Base-by-base conservation (phyloP, 1,140 invertebrate species). In the Drosophila willistoni region DNA sequence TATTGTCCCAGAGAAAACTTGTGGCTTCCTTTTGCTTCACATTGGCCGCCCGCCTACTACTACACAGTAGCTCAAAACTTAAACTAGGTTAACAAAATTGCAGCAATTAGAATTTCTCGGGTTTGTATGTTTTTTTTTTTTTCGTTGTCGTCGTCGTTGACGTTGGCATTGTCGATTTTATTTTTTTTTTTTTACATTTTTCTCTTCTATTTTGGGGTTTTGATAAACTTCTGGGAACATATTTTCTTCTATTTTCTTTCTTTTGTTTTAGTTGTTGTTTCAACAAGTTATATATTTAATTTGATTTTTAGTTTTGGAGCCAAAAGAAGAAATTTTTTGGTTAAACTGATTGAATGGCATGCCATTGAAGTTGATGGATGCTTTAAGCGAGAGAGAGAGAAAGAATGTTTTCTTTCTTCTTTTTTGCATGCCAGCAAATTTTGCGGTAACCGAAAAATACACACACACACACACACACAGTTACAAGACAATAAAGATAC, bases 301-400 rank as follows among this genome's bases (percentile, higher is more conserved):
- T 51, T 51, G 17, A 51, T 29, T 29, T 29, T 29, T 29, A 51
- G 44, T 51, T 51, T 6, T 7, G 29, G 6, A 29, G 29, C 29
- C 29, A 25, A 62, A 42, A 44, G 22, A 17, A 34, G 17, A 59
- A 36, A 22, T 22, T 59, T 47, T 12, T 33, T 34, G 17, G 44
- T 5, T 6, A 42, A 29, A 44, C 68, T 77, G 75, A 78, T 78
- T 78, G 75, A 77, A 77, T 77, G 73, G 73, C 73, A 77, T 77
- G 76, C 73, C 73, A 77, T 64, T 77, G 73, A 77, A 70, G 66
- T 77, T 77, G 73, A 77, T 77, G 73, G 73, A 77, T 77, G 73
- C 73, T 70, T 77, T 77, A 77, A 19, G 13, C 33, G 25, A 17
- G 41, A 17, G 7, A 29, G 34, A 9, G 17, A 75, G 64, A 68